Conservation (phyloP, 2,888 invertebrate genomes). For the Saturnia japonica region DNA sequence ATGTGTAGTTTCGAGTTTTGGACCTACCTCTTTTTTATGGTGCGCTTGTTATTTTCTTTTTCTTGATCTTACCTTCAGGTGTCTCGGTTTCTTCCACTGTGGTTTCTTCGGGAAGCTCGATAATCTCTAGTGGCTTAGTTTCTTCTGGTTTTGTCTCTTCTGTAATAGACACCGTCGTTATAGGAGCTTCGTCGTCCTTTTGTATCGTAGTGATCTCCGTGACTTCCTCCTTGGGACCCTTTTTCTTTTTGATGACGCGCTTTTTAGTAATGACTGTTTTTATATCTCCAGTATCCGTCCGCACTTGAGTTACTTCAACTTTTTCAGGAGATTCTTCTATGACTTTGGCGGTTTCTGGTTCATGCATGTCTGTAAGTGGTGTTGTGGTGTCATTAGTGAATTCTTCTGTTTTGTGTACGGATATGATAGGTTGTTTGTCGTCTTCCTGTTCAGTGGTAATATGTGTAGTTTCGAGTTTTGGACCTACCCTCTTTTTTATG, state of each 20-base stretch:
- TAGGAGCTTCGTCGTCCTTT: too few relatives aligned
- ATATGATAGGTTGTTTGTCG: neutral
- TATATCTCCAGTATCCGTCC: constrained; percentile 11
- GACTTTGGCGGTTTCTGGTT: constrained; percentile 42
- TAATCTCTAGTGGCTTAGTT: too few relatives aligned
- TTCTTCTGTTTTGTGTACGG: neutral
- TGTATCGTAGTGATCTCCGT: too few relatives aligned
- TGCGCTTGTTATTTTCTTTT: constrained; percentile 31
- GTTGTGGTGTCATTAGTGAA: constrained; percentile 9
- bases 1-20: too few relatives aligned
- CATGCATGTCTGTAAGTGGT: constrained; percentile 24
- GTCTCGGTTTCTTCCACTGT: constrained; percentile 21
- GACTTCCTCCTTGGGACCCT: too few relatives aligned
- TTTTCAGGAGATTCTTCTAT: constrained; percentile 35
- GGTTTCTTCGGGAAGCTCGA: too few relatives aligned
- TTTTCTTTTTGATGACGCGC: too few relatives aligned
- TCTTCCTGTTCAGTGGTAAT: neutral
- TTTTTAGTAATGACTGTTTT: too few relatives aligned
- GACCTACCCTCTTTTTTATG: constrained; percentile 19
- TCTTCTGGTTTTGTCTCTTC: too few relatives aligned
- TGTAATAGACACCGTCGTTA: too few relatives aligned
- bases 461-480: neutral
- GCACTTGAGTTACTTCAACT: constrained; percentile 32
- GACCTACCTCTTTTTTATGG: constrained; percentile 23
- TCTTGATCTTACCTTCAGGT: constrained; percentile 20